A percentile compares a stretch with the other conserved stretches of the same genome.
Evolutionary conservation across 2,113 vertebrate genomes (phyloP).

Genomic region (Pterocles orientalis): DNA sequence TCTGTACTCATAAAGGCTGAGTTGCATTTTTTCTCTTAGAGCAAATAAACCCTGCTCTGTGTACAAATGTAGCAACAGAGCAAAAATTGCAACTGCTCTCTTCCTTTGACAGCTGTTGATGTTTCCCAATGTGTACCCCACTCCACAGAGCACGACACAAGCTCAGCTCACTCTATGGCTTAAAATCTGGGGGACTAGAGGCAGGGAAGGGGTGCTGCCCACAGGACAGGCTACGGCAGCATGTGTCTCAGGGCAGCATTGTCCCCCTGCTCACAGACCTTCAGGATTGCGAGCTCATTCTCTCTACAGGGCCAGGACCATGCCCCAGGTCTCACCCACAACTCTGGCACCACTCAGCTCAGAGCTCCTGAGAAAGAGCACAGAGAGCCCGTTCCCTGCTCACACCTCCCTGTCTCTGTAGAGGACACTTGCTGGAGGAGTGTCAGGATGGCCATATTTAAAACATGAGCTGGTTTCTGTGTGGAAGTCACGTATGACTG

Average conservation of each 20-base stretch:
- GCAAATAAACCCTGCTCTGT: conserved; percentile 15
- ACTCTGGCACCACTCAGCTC: not conserved
- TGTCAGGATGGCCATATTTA: not conserved
- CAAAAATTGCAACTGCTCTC: not conserved
- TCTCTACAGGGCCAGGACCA: not conserved
- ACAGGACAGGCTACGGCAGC: not conserved
- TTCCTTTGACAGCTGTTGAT: not conserved
- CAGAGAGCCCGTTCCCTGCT: not conserved
- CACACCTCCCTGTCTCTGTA: not conserved
- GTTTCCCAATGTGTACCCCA: not conserved
- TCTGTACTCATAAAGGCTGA: conserved; percentile 1
- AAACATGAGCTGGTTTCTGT: not conserved
- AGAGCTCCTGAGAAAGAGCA: not conserved
- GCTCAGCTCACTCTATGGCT: not conserved
- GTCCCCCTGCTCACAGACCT: not conserved
- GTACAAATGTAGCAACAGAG: not conserved
- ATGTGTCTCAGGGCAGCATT: rapidly evolving
- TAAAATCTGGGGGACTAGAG: not conserved
- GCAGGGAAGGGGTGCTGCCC: not conserved
- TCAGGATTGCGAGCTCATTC: not conserved
- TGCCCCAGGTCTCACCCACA: not conserved
- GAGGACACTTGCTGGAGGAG: not conserved
- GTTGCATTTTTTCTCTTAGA: not conserved
- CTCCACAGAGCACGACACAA: not conserved
- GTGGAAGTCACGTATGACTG: not conserved